Conservation (phyloP, 2,113 vertebrate species). For the Gila orcuttii region DNA sequence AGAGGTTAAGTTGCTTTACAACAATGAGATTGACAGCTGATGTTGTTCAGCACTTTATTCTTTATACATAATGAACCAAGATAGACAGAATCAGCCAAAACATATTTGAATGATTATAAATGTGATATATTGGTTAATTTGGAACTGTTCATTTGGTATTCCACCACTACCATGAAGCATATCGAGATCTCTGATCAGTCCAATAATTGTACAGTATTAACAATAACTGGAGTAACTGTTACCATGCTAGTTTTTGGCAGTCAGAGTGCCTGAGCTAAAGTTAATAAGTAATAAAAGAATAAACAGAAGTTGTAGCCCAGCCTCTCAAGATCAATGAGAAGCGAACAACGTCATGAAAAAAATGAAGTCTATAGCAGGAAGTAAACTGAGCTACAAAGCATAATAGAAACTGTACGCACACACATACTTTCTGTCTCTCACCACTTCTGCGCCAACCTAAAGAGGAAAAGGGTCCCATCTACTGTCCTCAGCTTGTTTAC, state of each 20-base stretch:
- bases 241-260: neutral
- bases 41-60: neutral
- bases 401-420: neutral
- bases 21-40: neutral
- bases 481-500: constrained; percentile 34
- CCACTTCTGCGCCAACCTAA: constrained; percentile 19
- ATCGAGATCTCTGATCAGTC: neutral
- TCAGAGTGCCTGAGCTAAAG: neutral
- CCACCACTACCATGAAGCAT: neutral
- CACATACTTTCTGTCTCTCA: neutral
- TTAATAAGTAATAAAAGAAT: constrained; percentile 3
- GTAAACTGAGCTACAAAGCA: neutral
- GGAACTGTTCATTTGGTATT: neutral
- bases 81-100: neutral
- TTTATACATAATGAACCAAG: neutral
- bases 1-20: too few relatives aligned
- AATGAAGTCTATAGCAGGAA: neutral
- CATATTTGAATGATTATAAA: neutral
- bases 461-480: constrained; percentile 12
- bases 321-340: neutral
- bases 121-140: neutral
- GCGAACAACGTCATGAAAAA: neutral
- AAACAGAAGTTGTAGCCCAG: neutral
- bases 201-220: neutral
- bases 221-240: neutral